Base-by-base conservation (phyloP, 2,797 vertebrate genomes). In the Atherinosoma microstoma region DNA sequence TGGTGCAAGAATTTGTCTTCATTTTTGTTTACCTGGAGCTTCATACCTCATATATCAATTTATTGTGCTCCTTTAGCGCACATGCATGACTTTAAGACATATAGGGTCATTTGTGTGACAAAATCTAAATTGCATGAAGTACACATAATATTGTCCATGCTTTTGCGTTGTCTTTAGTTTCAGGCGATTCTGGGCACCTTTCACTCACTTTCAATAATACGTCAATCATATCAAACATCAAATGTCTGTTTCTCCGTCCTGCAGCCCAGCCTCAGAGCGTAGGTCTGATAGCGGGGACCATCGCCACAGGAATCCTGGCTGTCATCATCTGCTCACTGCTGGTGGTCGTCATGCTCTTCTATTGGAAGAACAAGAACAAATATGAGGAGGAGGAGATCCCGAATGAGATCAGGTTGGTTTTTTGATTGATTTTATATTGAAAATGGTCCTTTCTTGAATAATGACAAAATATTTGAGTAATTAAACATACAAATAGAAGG, bases 311-410 rank as follows among this genome's bases (percentile, higher is more conserved):
- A 0, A 89, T 96, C 0, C 90, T 98, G 12, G 95, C 96, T 4
- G 84, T 96, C 9, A 74, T 99, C 82, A 93, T 99, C 87, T 98
- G 96, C 78, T 94, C 96, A 62, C 93, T 96, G 29, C 87, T 98
- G 72, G 96, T 97, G 88, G 94, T 95, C 10, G 94, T 98, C 61
- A 95, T 94, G 0, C 94, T 99, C 38, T 97, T 97, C 93, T 99
- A 98, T 91, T 98, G 97, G 97, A 98, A 94, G 93, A 99, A 96
- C 89, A 99, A 97, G 94, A 96, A 97, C 90, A 97, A 96, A 89
- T 98, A 99, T 36, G 98, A 99, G 1, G 98, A 99, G 36, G 98
- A 99, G 60, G 98, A 99, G 74, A 97, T 99, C 79, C 98, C 98
- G 66, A 99, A 99, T 67, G 98, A 99, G 90, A 99, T 99, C 96